phyloP scores from a whole-genome alignment of 2,113 vertebrate genomes.

The Leptobrachium leishanense region DNA sequence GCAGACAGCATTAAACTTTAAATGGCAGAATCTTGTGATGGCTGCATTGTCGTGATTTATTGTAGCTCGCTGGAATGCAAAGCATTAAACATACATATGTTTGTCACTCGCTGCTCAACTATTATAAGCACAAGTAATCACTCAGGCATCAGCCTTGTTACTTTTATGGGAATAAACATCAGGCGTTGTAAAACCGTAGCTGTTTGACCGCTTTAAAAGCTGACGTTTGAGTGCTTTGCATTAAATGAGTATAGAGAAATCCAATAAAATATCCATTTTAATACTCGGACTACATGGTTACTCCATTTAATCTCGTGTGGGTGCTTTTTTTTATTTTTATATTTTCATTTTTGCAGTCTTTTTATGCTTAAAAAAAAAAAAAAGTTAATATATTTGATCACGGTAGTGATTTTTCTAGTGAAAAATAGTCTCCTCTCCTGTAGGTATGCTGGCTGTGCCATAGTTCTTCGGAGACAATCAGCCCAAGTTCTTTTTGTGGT shows the following conservation, averaged over 20 bases:
- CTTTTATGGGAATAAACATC: constrained; percentile 18
- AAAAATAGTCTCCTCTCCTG: too few species aligned
- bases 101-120: not conserved
- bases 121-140: constrained; percentile 9
- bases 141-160: not conserved
- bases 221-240: constrained; percentile 17
- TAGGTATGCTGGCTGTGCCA: too few species aligned
- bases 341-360: not conserved
- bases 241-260: constrained; percentile 15
- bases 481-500: too few species aligned
- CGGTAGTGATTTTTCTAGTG: too few species aligned
- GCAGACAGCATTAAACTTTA: too few species aligned
- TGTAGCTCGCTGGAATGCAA: too few species aligned
- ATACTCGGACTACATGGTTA: constrained; percentile 1
- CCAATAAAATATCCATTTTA: constrained; percentile 21
- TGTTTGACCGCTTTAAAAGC: constrained; percentile 26
- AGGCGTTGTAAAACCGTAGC: constrained; percentile 28
- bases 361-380: not conserved
- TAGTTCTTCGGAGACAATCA: too few species aligned
- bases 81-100: not conserved
- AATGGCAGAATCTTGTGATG: too few species aligned
- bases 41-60: too few species aligned
- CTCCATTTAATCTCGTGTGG: not conserved
- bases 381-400: too few species aligned
- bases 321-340: not conserved